Percentiles rank a stretch among this genome's conserved stretches.
Evolutionary conservation across 2,113 vertebrate genomes (phyloP).

Genomic region (Sinocyclocheilus anophthalmus): DNA sequence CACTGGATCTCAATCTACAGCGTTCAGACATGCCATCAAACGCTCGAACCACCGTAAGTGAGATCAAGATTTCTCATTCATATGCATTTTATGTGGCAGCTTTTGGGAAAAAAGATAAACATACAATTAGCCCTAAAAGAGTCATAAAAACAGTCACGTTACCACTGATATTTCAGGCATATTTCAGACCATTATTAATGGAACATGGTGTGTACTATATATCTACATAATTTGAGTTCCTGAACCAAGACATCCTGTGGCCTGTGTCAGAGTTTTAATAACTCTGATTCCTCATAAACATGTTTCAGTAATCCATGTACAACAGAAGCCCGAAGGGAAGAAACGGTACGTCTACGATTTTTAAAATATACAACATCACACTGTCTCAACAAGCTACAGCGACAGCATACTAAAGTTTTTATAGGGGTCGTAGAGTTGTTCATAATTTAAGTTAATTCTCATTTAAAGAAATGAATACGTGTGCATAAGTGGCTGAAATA

Average conservation of each 20-base stretch:
- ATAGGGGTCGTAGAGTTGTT: too few species aligned
- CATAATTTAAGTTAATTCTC: too few species aligned
- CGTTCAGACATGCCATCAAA: slow-evolving; percentile 10
- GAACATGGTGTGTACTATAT: too few species aligned
- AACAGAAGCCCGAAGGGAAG: not conserved
- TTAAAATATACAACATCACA: not conserved
- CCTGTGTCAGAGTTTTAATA: not conserved
- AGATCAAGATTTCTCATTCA: not conserved
- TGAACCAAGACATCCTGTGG: not conserved
- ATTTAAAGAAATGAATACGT: too few species aligned
- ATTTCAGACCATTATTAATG: not conserved
- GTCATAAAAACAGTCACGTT: not conserved
- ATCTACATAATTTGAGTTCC: too few species aligned
- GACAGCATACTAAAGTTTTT: too few species aligned
- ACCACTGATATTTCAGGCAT: not conserved
- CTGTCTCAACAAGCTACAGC: not conserved
- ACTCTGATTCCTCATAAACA: not conserved
- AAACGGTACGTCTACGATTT: not conserved
- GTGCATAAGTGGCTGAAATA: too few species aligned
- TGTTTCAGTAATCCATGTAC: not conserved
- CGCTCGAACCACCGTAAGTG: slow-evolving; percentile 25
- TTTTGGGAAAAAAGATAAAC: not conserved
- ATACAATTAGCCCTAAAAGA: not conserved
- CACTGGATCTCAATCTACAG: slow-evolving; percentile 63
- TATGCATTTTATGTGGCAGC: not conserved